Base-by-base conservation (phyloP, 92 coral and sea anemone species). In the Porites divaricata region DNA sequence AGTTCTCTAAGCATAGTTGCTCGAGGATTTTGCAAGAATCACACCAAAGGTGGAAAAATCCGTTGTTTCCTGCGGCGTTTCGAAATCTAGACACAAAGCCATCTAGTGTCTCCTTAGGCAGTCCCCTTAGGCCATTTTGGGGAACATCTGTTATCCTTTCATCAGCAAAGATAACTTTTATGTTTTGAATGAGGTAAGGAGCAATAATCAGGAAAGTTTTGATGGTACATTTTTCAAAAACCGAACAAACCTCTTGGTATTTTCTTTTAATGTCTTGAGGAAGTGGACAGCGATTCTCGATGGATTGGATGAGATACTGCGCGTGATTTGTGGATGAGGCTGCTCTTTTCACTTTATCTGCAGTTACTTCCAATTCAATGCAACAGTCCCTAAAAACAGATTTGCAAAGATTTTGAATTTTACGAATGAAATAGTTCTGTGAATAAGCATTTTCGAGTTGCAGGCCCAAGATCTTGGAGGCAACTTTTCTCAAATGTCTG, bases 71-170 rank as follows among this genome's bases (percentile, higher is more conserved):
- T 35, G 57, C 9, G 17, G 80, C 51, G 17, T 75, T 51, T 25
- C 26, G 68, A 41, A 76, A 19, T 0, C 17, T 9, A 14, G 70
- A 35, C 35, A 4, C 69, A 12, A 61, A 10, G 11, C 4, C 56
- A 2, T 28, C 56, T 45, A 59, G 17, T 2, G 70, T 41, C 41
- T 61, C 68, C 54, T 76, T 1, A 0, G 13, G 19, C 68, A 76
- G 54, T 28, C 80, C 80, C n/a, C n/a, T 61, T 28, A 76, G 23
- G 56, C 71, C 71, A 67, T 67, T 67, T 9, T 67, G 71, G 20
- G 35, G 35, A 26, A 24, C 50, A 0, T 67, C 2, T 20, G 71
- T 11, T 9, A 67, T 67, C 48, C 2, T 9, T 16, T 10, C 41
- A 23, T 10, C 71, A 9, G 13, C 5, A 67, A 8, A 67, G 4